These are phyloP conservation scores for Pachycephus smyrnensis DNA, from an alignment of 2,888 invertebrate species.

Conservation along the genomic window DNA sequence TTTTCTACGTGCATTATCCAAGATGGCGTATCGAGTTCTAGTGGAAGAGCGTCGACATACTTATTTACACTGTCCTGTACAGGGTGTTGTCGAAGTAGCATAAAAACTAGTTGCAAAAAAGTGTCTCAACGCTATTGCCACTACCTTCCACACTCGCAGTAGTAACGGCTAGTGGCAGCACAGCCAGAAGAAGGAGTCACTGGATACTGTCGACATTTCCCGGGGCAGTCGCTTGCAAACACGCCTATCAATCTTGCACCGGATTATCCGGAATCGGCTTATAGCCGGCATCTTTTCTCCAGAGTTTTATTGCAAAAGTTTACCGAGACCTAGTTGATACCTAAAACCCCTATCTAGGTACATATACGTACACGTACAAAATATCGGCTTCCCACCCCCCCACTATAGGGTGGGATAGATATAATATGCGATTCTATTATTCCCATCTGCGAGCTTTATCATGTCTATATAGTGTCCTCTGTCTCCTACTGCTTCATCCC, in stretches of 20 bases:
- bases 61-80: background rate
- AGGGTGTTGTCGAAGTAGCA: background rate
- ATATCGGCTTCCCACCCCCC: background rate
- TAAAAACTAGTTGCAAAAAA: background rate
- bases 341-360: background rate
- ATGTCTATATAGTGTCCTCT: background rate
- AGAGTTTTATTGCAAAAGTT: conserved; percentile 31
- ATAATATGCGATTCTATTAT: conserved; percentile 40
- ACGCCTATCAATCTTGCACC: conserved; percentile 30
- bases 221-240: background rate
- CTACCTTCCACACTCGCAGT: background rate
- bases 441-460: conserved; percentile 6
- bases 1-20: background rate
- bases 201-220: background rate
- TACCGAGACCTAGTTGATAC: conserved; percentile 28
- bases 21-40: background rate
- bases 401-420: background rate
- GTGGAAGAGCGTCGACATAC: background rate
- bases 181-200: background rate
- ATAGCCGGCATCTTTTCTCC: conserved; percentile 19
- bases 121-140: background rate
- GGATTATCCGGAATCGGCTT: conserved; percentile 40
- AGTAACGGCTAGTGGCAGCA: background rate
- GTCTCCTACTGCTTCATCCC: background rate
- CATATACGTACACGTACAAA: background rate